Conservation (phyloP, 2,888 invertebrate species). For the Eustalomyia histrio region DNA sequence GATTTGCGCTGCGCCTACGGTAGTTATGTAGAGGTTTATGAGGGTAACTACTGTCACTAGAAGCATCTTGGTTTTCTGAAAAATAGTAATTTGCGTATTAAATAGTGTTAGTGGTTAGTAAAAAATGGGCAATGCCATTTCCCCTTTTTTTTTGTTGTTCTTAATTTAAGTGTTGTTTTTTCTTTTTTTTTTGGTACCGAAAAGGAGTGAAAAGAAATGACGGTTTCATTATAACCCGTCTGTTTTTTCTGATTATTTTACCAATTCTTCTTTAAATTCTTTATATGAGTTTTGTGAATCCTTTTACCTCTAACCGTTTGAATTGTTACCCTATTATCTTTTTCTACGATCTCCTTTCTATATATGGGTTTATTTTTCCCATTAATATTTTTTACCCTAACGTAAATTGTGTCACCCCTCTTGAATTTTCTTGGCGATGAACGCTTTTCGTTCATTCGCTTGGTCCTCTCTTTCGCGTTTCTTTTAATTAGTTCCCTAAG, state of each 20-base stretch:
- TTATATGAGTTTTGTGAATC: slow-evolving; percentile 32
- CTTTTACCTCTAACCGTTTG: slow-evolving; percentile 19
- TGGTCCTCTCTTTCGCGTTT: too few species aligned
- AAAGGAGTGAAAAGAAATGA: neutral
- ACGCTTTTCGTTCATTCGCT: too few species aligned
- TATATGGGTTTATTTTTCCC: slow-evolving; percentile 22
- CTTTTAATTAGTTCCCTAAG: too few species aligned
- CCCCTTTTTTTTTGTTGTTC: neutral
- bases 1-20: neutral
- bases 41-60: too few species aligned
- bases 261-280: slow-evolving; percentile 10
- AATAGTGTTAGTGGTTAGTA: neutral
- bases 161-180: neutral
- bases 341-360: slow-evolving; percentile 37
- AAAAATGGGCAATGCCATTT: neutral
- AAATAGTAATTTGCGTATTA: too few species aligned
- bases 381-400: slow-evolving; percentile 1
- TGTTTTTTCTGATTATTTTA: neutral
- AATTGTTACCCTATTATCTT: slow-evolving; percentile 42
- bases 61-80: too few species aligned
- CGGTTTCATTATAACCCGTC: neutral
- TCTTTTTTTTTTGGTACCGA: too few species aligned
- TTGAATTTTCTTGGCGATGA: too few species aligned
- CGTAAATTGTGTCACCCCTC: slow-evolving; percentile 4
- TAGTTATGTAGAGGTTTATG: too few species aligned